Conservation (phyloP, 2,797 vertebrate species). For the Helostoma temminkii region DNA sequence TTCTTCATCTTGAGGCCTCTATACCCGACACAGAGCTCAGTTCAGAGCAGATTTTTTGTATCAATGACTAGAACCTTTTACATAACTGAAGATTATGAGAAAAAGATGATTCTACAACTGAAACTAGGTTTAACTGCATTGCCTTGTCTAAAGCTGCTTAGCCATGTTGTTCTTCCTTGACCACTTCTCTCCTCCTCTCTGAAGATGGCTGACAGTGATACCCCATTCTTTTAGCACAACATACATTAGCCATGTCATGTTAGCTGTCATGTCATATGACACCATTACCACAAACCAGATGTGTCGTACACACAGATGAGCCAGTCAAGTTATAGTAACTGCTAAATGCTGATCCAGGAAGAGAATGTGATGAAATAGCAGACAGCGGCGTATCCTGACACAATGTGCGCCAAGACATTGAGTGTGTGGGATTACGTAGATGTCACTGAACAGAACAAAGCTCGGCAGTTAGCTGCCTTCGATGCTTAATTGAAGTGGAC, state of each 20-base stretch:
- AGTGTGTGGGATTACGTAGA: background rate
- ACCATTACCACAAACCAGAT: conserved; percentile 6
- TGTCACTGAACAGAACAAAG: background rate
- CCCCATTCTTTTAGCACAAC: conserved; percentile 12
- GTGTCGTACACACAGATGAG: conserved; percentile 5
- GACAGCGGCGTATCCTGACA: background rate
- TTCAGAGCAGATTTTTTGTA: background rate
- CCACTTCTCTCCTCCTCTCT: conserved; percentile 18
- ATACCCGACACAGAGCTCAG: background rate
- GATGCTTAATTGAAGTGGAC: background rate
- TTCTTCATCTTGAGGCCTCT: background rate
- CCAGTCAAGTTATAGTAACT: conserved; percentile 3
- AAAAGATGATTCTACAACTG: too few species aligned
- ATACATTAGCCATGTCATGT: background rate
- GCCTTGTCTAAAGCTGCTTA: background rate
- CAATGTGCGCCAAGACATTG: background rate
- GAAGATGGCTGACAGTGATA: conserved; percentile 9
- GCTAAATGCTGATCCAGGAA: conserved; percentile 11
- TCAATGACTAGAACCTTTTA: too few species aligned
- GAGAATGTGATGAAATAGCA: background rate
- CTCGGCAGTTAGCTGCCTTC: background rate
- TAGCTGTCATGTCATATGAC: conserved; percentile 3
- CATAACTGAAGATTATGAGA: too few species aligned
- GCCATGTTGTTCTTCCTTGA: background rate
- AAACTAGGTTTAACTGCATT: conserved; percentile 5